Conservation (phyloP, 2,888 invertebrate genomes). For the Hoplodrina ambigua region DNA sequence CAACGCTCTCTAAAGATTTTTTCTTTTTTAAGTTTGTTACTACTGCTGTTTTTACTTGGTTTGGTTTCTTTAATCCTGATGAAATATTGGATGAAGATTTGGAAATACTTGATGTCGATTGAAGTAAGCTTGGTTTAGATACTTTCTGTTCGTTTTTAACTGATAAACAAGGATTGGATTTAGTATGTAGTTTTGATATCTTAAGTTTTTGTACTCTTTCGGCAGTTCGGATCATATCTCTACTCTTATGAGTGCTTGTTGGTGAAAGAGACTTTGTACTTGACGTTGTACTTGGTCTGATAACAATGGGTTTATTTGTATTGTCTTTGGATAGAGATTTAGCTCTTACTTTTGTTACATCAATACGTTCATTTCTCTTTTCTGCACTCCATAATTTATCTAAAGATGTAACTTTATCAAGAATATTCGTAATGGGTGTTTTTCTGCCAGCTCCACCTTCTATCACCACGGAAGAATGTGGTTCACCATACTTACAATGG, state of each 20-base stretch:
- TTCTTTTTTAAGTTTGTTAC: slow-evolving; percentile 85
- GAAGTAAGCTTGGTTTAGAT: slow-evolving; percentile 69
- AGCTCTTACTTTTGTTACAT: slow-evolving; percentile 76
- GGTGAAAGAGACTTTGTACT: slow-evolving; percentile 66
- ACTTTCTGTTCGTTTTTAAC: slow-evolving; percentile 71
- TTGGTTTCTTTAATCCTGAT: slow-evolving; percentile 72
- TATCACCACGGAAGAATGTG: slow-evolving; percentile 78
- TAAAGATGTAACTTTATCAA: slow-evolving; percentile 88
- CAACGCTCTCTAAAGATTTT: slow-evolving; percentile 78
- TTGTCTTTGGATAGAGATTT: slow-evolving; percentile 72
- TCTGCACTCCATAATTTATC: slow-evolving; percentile 90
- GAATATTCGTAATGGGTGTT: slow-evolving; percentile 87
- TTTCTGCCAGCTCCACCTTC: slow-evolving; percentile 87
- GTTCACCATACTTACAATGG: slow-evolving; percentile 74
- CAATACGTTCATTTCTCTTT: slow-evolving; percentile 86
- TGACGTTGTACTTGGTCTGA: slow-evolving; percentile 53
- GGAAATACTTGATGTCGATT: slow-evolving; percentile 73
- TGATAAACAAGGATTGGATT: slow-evolving; percentile 78
- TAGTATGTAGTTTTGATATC: slow-evolving; percentile 76
- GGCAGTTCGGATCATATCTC: slow-evolving; percentile 87
- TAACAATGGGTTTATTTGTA: slow-evolving; percentile 60
- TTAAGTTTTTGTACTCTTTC: slow-evolving; percentile 85
- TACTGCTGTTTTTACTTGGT: slow-evolving; percentile 80
- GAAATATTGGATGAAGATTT: slow-evolving; percentile 81
- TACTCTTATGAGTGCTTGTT: slow-evolving; percentile 80